Conservation (phyloP, 2,113 vertebrate species). For the Machaerirhynchus nigripectus region DNA sequence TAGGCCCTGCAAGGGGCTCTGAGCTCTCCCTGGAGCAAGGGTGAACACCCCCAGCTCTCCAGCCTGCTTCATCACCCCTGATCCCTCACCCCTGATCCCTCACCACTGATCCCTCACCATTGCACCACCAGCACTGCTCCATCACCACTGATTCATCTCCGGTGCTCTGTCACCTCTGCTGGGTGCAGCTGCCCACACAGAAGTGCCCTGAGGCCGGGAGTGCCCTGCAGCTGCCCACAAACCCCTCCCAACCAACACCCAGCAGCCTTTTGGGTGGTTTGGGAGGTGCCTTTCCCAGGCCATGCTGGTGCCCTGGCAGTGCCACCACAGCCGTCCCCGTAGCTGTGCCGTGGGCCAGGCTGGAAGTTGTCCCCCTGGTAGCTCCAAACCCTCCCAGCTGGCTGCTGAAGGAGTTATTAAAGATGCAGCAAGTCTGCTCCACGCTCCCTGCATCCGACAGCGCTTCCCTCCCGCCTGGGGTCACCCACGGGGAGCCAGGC, state of each 20-base stretch:
- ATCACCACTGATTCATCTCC: neutral
- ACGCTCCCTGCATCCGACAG: neutral
- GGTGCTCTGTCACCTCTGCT: neutral
- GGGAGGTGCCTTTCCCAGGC: neutral
- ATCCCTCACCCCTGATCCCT: neutral
- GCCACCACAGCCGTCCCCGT: fast-evolving
- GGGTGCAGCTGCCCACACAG: neutral
- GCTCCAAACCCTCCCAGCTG: neutral
- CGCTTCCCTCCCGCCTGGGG: neutral
- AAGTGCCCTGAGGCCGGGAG: neutral
- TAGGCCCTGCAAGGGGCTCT: fast-evolving
- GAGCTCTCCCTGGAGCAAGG: neutral
- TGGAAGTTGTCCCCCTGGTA: fast-evolving
- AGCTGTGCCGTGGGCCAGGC: fast-evolving
- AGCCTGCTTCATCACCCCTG: neutral
- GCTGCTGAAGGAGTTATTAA: neutral
- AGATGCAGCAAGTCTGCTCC: neutral
- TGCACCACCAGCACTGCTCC: neutral
- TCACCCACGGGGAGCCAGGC: neutral
- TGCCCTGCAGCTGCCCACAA: neutral
- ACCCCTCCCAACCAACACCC: neutral
- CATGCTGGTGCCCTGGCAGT: neutral
- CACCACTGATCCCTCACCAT: neutral
- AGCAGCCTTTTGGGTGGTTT: fast-evolving
- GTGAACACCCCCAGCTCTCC: neutral